Conservation (phyloP, 2,888 invertebrate genomes). For the Rosalia funebris region DNA sequence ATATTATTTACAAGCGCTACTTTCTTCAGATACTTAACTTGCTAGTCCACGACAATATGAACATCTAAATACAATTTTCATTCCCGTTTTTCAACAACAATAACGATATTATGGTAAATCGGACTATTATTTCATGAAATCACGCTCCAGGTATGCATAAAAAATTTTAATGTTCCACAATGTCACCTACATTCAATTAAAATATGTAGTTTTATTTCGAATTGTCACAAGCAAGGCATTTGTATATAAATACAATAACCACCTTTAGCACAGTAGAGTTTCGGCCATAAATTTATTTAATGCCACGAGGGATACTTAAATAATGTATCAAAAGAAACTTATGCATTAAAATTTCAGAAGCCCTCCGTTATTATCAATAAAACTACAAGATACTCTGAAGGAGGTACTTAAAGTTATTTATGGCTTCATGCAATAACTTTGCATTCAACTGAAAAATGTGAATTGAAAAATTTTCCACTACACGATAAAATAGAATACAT, state of each 20-base stretch:
- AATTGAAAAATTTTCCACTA: slow-evolving; percentile 18
- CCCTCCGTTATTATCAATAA: slow-evolving; percentile 40
- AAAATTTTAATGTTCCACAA: no score
- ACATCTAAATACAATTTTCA: no score
- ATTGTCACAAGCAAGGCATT: slow-evolving; percentile 3
- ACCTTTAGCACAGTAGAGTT: slow-evolving; percentile 4
- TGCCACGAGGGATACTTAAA: slow-evolving; percentile 30
- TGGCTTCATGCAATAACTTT: slow-evolving; percentile 30
- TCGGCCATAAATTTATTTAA: slow-evolving; percentile 28
- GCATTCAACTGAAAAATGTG: slow-evolving; percentile 30
- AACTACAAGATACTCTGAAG: slow-evolving; percentile 38
- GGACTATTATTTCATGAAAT: no score
- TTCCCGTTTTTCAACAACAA: no score
- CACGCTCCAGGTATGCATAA: no score
- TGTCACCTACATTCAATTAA: no score
- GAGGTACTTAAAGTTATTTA: slow-evolving; percentile 43
- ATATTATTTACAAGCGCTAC: no score
- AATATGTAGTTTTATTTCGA: not conserved
- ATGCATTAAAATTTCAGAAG: slow-evolving; percentile 41
- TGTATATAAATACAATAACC: slow-evolving; percentile 22
- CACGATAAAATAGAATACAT: slow-evolving; percentile 24
- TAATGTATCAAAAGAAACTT: slow-evolving; percentile 42
- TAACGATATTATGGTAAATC: no score
- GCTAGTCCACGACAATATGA: no score
- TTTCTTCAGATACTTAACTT: no score